Percentiles rank a stretch among this genome's conserved stretches.
Evolutionary conservation across 37 sponge, comb jelly and placozoan genomes (phyloP).

Genomic region (Haliclona indistincta): DNA sequence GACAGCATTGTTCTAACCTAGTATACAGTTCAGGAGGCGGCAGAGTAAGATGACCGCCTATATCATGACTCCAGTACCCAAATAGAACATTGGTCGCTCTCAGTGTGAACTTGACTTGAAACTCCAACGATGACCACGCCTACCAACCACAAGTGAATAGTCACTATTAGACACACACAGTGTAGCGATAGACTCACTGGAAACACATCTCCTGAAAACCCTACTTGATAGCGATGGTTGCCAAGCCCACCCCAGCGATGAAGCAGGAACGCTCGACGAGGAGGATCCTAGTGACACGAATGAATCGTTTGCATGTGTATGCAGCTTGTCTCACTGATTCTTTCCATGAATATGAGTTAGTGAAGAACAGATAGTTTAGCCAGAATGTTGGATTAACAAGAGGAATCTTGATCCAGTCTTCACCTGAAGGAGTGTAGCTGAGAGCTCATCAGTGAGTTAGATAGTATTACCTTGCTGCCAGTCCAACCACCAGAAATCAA

Average conservation of each 20-base stretch:
- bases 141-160: too few species aligned
- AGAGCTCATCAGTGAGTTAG: too few species aligned
- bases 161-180: neutral
- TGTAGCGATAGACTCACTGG: slow-evolving; percentile 35
- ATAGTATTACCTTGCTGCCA: too few species aligned
- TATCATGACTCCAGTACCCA: slow-evolving; percentile 86
- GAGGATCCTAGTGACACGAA: slow-evolving; percentile 6
- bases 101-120: slow-evolving; percentile 81
- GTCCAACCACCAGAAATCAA: too few species aligned
- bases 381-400: slow-evolving; percentile 79
- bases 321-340: slow-evolving; percentile 2
- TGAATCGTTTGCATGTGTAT: neutral
- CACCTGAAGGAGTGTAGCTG: slow-evolving; percentile 36
- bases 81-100: slow-evolving; percentile 70
- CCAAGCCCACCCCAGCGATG: slow-evolving; percentile 84
- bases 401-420: slow-evolving; percentile 61
- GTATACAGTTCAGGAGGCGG: slow-evolving; percentile 75
- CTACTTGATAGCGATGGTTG: slow-evolving; percentile 77
- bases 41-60: slow-evolving; percentile 65
- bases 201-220: slow-evolving; percentile 80
- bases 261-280: slow-evolving; percentile 44
- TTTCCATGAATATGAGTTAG: slow-evolving; percentile 70
- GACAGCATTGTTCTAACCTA: slow-evolving; percentile 10
- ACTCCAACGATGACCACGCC: slow-evolving; percentile 65
- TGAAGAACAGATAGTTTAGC: slow-evolving; percentile 77